Base-by-base conservation (phyloP, 2,797 vertebrate species). In the Manis crassicaudata region DNA sequence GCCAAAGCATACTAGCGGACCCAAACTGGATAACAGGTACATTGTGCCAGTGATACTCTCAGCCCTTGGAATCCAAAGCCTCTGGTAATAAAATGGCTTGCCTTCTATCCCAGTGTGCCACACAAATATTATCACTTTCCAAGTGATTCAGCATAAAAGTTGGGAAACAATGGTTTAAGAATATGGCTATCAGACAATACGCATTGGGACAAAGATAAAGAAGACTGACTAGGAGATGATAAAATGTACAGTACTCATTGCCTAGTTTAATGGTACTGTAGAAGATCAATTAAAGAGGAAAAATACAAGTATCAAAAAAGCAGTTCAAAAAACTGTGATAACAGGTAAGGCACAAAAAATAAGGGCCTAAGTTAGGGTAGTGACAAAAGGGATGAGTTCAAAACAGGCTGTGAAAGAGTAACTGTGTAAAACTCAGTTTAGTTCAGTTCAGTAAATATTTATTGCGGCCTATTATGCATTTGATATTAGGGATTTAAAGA, bases 361-460 rank as follows among this genome's bases (percentile, higher is more conserved):
- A 88, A 23, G 20, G 54, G 11, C 52, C 63, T 86, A 89, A 87
- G 62, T 60, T 65, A 62, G 70, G 62, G 29, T 87, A 63, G 32
- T 14, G 27, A 93, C 32, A 68, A 83, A 81, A 92, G 73, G 37
- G 32, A 77, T 50, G 63, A 65, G 89, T 95, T 86, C 79, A 81
- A 67, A 96, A 83, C 11, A 90, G 50, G 23, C 29, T 68, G 7
- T 90, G 67, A 65, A 95, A 84, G 81, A 97, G 68, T 29, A 80
- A 88, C 77, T 79, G n/a, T 72, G 67, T 46, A 96, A 52, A 93
- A 92, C 46, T 94, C 76, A 90, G 29, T 75, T 95, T 63, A 88
- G 16, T 73, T 91, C 58, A 87, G 65, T 90, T 95, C 73, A 84
- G 50, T 88, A 79, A 85, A 90, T 62, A 92, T 88, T 90, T 79